Base-by-base conservation (phyloP, 2,888 invertebrate genomes). In the Trypoxylon attenuatum region DNA sequence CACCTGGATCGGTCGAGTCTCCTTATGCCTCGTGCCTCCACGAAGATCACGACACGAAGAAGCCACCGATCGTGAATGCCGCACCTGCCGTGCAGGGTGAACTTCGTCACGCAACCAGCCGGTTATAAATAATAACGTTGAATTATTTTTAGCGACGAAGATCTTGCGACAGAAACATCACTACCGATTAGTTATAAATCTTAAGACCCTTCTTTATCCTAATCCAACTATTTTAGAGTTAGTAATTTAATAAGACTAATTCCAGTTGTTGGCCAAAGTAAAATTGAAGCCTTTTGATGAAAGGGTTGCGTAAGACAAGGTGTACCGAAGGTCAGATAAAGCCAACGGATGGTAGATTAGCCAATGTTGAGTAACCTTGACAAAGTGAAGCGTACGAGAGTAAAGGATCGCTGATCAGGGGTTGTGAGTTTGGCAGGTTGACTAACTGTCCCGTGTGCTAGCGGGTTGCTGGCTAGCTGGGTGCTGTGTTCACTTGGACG, bases 71-170 rank as follows among this genome's bases (percentile, higher is more conserved):
- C 45, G 25, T 50, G 53, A 56, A 59, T 38, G 23, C 53, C 39
- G 51, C 55, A 58, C 65, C 72, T 69, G 65, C 45, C 42, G 22
- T 18, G 25, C 29, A 15, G 19, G 33, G 18, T n/a, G 33, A 15
- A 29, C 6, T 45, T 42, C 58, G 58, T 69, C 67, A 53, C 64
- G 59, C 56, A 49, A 63, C 52, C 41, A 33, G 2, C 51, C 54
- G 18, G 63, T 56, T 69, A 74, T 69, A 73, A 76, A 73, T 76
- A 77, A 74, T 62, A 57, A 65, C 55, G 54, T 65, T 52, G 61
- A 58, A 72, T 71, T 78, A 77, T 73, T 78, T 77, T 79, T 75
- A 75, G 69, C 66, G 47, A 45, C n/a, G 13, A 15, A 18, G 19
- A 25, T 51, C 41, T n/a, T n/a, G n/a, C n/a, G n/a, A n/a, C n/a